Conservation (phyloP, 2,888 invertebrate species). For the Nomada lathburiana region DNA sequence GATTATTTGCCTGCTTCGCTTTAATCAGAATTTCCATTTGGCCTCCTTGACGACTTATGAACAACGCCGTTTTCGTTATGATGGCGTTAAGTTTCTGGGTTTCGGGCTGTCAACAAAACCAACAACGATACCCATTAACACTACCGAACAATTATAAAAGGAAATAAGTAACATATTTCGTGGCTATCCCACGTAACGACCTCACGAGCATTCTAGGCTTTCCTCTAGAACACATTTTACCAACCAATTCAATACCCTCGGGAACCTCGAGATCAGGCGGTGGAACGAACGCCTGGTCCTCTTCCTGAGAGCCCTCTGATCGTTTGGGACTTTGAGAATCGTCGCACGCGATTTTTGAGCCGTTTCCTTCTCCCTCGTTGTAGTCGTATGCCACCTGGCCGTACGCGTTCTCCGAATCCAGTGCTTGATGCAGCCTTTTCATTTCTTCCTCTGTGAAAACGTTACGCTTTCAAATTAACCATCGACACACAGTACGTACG, state of each 20-base stretch:
- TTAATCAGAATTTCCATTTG: constrained; percentile 99
- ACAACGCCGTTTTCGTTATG: constrained; percentile 97
- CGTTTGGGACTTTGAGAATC: constrained; percentile 83
- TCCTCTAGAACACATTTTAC: constrained; percentile 63
- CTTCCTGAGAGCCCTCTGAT: constrained; percentile 85
- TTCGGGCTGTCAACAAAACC: constrained; percentile 88
- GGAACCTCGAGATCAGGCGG: constrained; percentile 92
- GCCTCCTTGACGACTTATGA: constrained; percentile 94
- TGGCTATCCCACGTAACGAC: neutral
- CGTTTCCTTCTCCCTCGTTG: constrained; percentile 85
- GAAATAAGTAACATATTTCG: neutral
- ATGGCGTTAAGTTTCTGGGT: constrained; percentile 95
- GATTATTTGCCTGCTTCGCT: constrained; percentile 97
- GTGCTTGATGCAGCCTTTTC: constrained; percentile 92
- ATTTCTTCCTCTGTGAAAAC: constrained; percentile 92
- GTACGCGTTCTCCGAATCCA: constrained; percentile 86
- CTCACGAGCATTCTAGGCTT: neutral
- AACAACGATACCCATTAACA: constrained; percentile 26
- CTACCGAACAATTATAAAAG: neutral
- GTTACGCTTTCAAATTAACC: neutral
- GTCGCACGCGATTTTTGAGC: constrained; percentile 84
- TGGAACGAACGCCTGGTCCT: constrained; percentile 91
- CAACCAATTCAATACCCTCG: constrained; percentile 89
- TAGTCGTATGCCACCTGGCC: constrained; percentile 93
- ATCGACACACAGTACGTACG: neutral